phyloP scores from a whole-genome alignment of 2,113 vertebrate genomes.

The Campylorhamphus procurvoides region DNA sequence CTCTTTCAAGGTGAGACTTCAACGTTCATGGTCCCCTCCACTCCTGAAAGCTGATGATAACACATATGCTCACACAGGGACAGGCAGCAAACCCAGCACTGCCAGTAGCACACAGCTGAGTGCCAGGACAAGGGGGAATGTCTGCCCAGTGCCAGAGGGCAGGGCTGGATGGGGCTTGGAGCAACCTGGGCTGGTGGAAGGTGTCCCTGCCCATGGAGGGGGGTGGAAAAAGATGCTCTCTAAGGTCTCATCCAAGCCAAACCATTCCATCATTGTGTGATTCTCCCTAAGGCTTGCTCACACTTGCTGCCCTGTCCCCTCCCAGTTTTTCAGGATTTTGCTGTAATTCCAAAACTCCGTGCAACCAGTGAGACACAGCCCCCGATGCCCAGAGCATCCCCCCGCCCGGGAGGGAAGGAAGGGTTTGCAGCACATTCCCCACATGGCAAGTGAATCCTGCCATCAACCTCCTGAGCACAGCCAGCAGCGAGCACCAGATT shows the following conservation, averaged over 20 bases:
- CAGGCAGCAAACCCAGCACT: not conserved
- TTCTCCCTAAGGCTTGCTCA: not conserved
- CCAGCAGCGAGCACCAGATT: not conserved
- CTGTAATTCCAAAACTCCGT: not conserved
- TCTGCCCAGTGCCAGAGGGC: not conserved
- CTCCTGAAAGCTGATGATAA: not conserved
- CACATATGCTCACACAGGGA: rapidly evolving
- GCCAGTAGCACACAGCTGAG: not conserved
- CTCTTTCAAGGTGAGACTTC: not conserved
- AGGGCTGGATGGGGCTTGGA: not conserved
- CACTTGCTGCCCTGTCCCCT: not conserved
- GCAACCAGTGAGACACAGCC: rapidly evolving
- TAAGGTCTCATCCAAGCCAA: not conserved
- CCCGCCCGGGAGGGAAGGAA: not conserved
- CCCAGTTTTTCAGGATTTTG: not conserved
- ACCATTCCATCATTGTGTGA: not conserved
- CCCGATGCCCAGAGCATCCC: rapidly evolving
- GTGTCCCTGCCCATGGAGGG: not conserved
- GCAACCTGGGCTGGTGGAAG: not conserved
- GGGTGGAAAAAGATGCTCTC: too few relatives aligned
- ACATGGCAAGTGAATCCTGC: rapidly evolving
- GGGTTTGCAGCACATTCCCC: rapidly evolving
- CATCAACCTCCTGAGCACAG: not conserved
- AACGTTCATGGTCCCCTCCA: rapidly evolving
- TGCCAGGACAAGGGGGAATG: not conserved